A percentile compares a stretch with the other conserved stretches of the same genome.
Conservation (phyloP, 1,140 invertebrate genomes). For the Euura saliciscinereae region DNA sequence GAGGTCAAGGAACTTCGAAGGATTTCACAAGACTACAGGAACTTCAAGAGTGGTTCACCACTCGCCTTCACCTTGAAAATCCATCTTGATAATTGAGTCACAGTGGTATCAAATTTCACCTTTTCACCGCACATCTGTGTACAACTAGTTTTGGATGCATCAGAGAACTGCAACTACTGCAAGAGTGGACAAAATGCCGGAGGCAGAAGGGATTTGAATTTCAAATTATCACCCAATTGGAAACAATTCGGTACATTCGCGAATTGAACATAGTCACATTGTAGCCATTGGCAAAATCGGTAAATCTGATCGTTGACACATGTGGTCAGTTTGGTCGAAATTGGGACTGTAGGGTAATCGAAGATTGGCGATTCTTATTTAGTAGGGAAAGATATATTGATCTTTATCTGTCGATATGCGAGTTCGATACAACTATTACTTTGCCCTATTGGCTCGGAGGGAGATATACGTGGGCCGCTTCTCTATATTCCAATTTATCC, state of each 20-base stretch:
- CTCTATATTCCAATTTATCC: constrained; percentile 44
- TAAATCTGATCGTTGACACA: background rate
- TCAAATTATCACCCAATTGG: background rate
- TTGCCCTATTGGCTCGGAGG: constrained; percentile 47
- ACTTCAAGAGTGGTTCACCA: too few species aligned
- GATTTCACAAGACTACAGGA: too few species aligned
- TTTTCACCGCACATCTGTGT: too few species aligned
- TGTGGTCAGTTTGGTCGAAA: background rate
- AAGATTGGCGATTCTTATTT: background rate
- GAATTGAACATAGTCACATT: background rate
- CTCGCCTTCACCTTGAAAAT: too few species aligned
- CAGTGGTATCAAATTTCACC: too few species aligned
- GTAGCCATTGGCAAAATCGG: background rate
- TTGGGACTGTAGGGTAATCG: background rate
- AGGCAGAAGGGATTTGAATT: background rate
- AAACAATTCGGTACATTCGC: background rate
- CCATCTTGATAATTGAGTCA: too few species aligned
- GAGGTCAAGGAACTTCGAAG: background rate
- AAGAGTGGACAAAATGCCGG: background rate
- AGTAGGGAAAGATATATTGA: background rate
- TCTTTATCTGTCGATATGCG: background rate
- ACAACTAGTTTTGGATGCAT: too few species aligned
- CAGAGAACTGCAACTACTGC: too few species aligned
- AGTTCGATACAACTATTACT: constrained; percentile 32
- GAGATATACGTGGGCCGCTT: constrained; percentile 32